A percentile compares a stretch with the other conserved stretches of the same genome.
Evolutionary conservation across 2,113 vertebrate species (phyloP).

Genomic region (Caranx ignobilis): DNA sequence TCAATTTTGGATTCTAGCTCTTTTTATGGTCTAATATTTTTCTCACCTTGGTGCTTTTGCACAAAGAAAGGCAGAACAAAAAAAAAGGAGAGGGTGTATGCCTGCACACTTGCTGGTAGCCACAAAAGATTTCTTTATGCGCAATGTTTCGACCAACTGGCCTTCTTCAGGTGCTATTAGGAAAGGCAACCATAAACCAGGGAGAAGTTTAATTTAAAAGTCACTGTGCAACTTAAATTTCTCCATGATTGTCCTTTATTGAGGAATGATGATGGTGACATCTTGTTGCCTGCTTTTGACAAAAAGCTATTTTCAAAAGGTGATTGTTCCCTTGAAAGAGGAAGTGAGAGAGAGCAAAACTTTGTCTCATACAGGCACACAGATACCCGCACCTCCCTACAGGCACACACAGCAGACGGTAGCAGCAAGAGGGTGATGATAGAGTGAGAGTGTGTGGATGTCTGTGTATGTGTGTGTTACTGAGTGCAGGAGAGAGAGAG

Average conservation of each 20-base stretch:
- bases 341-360: not conserved
- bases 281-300: constrained; percentile 9
- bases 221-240: not conserved
- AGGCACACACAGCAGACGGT: constrained; percentile 51
- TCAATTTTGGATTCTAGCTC: not conserved
- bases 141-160: too few species aligned
- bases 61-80: not conserved
- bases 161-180: too few species aligned
- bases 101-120: too few species aligned
- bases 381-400: constrained; percentile 35
- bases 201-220: not conserved
- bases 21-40: not conserved
- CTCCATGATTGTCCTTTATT: constrained; percentile 15
- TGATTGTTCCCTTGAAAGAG: not conserved
- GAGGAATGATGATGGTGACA: not conserved
- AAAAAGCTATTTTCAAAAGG: constrained; percentile 12
- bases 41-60: not conserved
- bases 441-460: not conserved
- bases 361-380: constrained; percentile 25
- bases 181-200: not conserved
- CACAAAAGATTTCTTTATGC: too few species aligned
- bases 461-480: constrained; percentile 19
- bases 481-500: constrained; percentile 1
- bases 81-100: too few species aligned
- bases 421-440: constrained; percentile 62